phyloP scores from a whole-genome alignment of 1,140 invertebrate species.

The Metopolophium dirhodum region DNA sequence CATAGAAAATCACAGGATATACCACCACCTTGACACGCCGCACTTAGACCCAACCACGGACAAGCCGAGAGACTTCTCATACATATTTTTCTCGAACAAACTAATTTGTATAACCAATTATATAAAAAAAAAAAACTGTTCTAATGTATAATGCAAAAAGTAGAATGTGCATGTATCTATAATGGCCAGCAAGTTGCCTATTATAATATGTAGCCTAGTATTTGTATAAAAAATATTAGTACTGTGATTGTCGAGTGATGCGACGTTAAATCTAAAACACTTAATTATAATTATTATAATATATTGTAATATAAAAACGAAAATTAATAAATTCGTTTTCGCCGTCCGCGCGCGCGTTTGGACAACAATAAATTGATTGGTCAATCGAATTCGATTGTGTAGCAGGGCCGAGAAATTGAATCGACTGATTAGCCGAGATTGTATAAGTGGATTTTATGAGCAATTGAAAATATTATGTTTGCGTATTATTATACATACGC shows the following conservation, averaged over 20 bases:
- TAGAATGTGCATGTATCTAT: no score
- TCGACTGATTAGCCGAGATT: not conserved
- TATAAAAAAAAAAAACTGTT: no score
- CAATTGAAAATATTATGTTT: not conserved
- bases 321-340: not conserved
- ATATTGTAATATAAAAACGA: not conserved
- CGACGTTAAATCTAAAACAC: not conserved
- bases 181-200: no score
- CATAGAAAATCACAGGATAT: no score
- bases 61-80: no score
- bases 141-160: no score
- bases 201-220: no score
- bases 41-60: no score
- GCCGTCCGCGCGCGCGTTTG: not conserved
- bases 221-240: not conserved
- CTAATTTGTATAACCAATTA: no score
- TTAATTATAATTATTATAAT: not conserved
- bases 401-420: not conserved
- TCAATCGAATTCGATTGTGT: constrained; percentile 7
- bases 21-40: no score
- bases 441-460: not conserved
- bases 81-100: no score
- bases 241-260: not conserved
- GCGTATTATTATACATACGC: not conserved
- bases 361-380: not conserved